Evolutionary conservation across 1,140 invertebrate species (phyloP).

Genomic region (Drosophila santomea): DNA sequence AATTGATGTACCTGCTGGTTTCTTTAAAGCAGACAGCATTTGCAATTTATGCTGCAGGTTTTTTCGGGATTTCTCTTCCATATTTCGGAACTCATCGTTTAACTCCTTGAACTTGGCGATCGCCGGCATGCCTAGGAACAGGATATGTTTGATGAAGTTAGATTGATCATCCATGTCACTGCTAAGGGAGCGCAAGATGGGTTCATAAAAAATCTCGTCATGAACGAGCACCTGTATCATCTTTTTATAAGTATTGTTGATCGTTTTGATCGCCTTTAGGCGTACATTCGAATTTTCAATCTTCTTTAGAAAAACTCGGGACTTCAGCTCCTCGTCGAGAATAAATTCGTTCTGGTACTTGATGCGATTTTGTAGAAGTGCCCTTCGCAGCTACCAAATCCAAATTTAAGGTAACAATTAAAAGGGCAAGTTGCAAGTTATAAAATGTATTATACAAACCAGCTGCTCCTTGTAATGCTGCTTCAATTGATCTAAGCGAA

Average conservation of each 20-base stretch:
- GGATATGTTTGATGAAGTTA: slow-evolving; percentile 78
- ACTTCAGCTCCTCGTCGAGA: slow-evolving; percentile 70
- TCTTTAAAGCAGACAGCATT: slow-evolving; percentile 44
- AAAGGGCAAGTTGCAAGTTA: background rate
- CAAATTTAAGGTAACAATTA: background rate
- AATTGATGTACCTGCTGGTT: background rate
- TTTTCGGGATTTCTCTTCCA: slow-evolving; percentile 69
- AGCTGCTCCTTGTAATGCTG: slow-evolving; percentile 51
- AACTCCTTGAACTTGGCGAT: slow-evolving; percentile 73
- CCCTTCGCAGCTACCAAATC: slow-evolving; percentile 43
- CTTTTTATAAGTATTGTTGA: slow-evolving; percentile 76
- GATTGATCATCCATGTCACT: slow-evolving; percentile 79
- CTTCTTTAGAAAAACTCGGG: slow-evolving; percentile 64
- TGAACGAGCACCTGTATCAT: slow-evolving; percentile 76
- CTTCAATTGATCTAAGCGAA: slow-evolving; percentile 63
- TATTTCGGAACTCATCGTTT: slow-evolving; percentile 54
- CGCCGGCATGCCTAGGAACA: slow-evolving; percentile 76
- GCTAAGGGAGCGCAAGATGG: slow-evolving; percentile 71
- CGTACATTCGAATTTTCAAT: slow-evolving; percentile 81
- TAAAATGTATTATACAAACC: slow-evolving; percentile 24
- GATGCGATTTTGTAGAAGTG: slow-evolving; percentile 72
- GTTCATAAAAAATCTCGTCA: slow-evolving; percentile 81
- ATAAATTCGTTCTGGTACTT: slow-evolving; percentile 79
- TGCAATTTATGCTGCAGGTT: slow-evolving; percentile 66
- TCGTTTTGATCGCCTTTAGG: slow-evolving; percentile 77